phyloP scores from a whole-genome alignment of 2,888 invertebrate genomes.

The Tuberolachnus salignus region DNA sequence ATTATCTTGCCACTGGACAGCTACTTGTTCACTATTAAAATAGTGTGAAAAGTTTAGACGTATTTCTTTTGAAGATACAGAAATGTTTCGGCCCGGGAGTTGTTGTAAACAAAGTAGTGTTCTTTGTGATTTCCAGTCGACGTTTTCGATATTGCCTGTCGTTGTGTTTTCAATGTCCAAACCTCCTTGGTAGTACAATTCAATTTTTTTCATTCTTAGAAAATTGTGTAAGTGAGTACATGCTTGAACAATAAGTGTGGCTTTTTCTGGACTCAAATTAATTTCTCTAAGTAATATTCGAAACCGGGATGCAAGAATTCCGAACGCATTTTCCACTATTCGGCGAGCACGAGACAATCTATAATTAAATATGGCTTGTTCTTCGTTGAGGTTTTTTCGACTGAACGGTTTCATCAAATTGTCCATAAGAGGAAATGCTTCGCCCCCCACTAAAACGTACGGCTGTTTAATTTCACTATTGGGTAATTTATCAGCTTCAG shows the following conservation, averaged over 20 bases:
- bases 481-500: slow-evolving; percentile 50
- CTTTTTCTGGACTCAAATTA: slow-evolving; percentile 29
- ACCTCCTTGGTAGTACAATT: slow-evolving; percentile 26
- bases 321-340: slow-evolving; percentile 58
- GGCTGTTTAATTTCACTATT: slow-evolving; percentile 13
- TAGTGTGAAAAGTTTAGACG: slow-evolving; percentile 21
- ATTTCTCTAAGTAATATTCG: slow-evolving; percentile 31
- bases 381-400: slow-evolving; percentile 47
- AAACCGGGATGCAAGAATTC: slow-evolving; percentile 54
- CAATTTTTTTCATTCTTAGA: slow-evolving; percentile 29
- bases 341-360: slow-evolving; percentile 58
- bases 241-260: slow-evolving; percentile 22
- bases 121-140: slow-evolving; percentile 23
- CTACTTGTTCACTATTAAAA: slow-evolving; percentile 37
- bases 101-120: slow-evolving; percentile 21
- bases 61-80: slow-evolving; percentile 31
- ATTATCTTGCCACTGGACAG: slow-evolving; percentile 20
- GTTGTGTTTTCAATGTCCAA: slow-evolving; percentile 31
- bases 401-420: slow-evolving; percentile 58
- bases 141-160: slow-evolving; percentile 17
- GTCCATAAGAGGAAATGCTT: slow-evolving; percentile 58
- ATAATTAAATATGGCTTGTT: slow-evolving; percentile 59
- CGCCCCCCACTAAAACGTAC: slow-evolving; percentile 57
- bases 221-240: slow-evolving; percentile 29
- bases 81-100: slow-evolving; percentile 22